Evolutionary conservation across 2,113 vertebrate genomes (phyloP), one percentile per base, ranked within the genome.

Genomic region (Vanacampus margaritifer): DNA sequence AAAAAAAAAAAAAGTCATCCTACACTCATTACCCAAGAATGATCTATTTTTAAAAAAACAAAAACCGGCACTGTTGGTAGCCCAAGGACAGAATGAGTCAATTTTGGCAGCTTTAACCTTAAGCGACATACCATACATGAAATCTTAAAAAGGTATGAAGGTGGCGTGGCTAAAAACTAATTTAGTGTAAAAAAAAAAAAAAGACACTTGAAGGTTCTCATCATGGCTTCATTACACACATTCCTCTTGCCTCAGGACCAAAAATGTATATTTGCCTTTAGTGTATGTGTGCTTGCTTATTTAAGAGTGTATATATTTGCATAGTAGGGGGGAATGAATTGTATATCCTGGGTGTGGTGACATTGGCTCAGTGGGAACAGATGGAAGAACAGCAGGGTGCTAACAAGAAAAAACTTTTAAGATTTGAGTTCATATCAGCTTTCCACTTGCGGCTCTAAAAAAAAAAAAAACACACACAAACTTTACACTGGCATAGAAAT

Each of bases 291-390:
- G 64, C 36, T 51, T 85, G 81, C 79, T 77, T 86, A 84, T 76
- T 65, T 69, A 74, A 84, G 56, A 80, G 74, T 76, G 80, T 86
- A 67, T 86, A 67, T 89, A 86, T 87, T 86, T 89, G 66, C 74
- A 46, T 68, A 62, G 79, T 45, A 62, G 66, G 79, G 68, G 67
- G 73, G 68, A 2, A 66, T 74, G 69, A 62, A 80, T 79, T 64
- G 80, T 82, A 35, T 78, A 74, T 68, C 63, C 77, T 10, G 51
- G 39, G 41, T 58, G 64, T 79, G 28, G 83, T 75, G 80, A 75
- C 73, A 68, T 79, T 73, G 75, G 68, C 69, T 75, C 73, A 79
- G 79, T 67, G 58, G 66, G 69, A 88, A 86, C 83, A 86, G 81
- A 87, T 79, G 82, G 78, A 24, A 23, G 67, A 78, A 73, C 76